Percentiles rank a stretch among this genome's conserved stretches.
Conservation (phyloP, 2,113 vertebrate genomes). For the Microcebus lehilahytsara region DNA sequence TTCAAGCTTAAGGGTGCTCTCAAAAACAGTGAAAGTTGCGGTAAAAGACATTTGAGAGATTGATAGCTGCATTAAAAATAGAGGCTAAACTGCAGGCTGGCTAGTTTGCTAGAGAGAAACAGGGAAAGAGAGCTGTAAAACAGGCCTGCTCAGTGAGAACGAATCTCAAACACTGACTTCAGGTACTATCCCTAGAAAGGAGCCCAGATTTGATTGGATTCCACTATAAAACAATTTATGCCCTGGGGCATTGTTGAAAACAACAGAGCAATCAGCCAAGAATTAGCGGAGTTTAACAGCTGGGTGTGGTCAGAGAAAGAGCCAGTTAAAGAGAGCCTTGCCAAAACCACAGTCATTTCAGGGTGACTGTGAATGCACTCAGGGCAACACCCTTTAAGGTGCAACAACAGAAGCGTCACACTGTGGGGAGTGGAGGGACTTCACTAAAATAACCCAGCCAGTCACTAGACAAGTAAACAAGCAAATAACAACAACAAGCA, state of each 20-base stretch:
- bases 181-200: not conserved
- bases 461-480: not conserved
- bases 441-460: not conserved
- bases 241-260: not conserved
- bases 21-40: not conserved
- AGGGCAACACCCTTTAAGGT: not conserved
- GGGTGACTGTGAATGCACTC: not conserved
- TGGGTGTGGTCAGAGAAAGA: not conserved
- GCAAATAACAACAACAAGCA: not conserved
- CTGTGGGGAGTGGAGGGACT: not conserved
- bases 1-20: not conserved
- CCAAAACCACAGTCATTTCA: not conserved
- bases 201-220: not conserved
- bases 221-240: not conserved
- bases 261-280: not conserved
- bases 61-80: not conserved
- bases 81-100: not conserved
- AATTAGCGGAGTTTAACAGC: not conserved
- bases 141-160: not conserved
- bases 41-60: not conserved
- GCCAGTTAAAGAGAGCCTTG: not conserved
- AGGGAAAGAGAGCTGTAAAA: not conserved
- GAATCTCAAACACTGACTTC: conserved; percentile 5
- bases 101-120: not conserved
- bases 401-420: not conserved